These are phyloP conservation scores for Therioaphis trifolii DNA, from an alignment of 2,888 invertebrate species.

Conservation along the genomic window DNA sequence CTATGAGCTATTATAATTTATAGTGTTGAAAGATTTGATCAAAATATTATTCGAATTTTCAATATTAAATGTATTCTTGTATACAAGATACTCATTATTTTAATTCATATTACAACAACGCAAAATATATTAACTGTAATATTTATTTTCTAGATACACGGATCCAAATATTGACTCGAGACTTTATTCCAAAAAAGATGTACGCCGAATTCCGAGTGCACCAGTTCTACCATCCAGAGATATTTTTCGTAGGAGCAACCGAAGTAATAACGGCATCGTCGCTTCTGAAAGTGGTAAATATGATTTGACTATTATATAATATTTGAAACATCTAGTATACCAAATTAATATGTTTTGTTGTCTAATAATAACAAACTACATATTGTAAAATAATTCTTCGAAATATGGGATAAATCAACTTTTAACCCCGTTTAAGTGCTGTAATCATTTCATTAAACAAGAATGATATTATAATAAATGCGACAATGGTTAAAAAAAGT, in stretches of 20 bases:
- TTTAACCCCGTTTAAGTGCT: no score
- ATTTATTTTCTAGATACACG: constrained; percentile 22
- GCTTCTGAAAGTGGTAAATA: constrained; percentile 74
- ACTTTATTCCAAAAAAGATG: constrained; percentile 62
- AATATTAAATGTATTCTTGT: no score
- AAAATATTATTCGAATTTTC: no score
- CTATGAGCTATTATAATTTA: not conserved
- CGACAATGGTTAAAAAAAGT: not conserved
- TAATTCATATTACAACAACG: no score
- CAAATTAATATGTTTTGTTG: not conserved
- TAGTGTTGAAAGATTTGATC: not conserved
- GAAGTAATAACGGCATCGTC: constrained; percentile 74
- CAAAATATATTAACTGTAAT: no score
- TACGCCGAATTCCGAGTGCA: constrained; percentile 67
- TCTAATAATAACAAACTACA: not conserved
- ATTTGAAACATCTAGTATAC: not conserved
- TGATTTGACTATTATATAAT: not conserved
- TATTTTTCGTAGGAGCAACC: constrained; percentile 75
- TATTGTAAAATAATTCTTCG: not conserved
- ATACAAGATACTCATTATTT: no score
- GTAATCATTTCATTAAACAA: no score
- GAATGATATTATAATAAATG: not conserved
- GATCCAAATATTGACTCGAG: constrained; percentile 34
- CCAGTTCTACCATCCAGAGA: constrained; percentile 71
- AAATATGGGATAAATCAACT: not conserved